phyloP scores from a whole-genome alignment of 2,113 vertebrate species.

The Gila orcuttii region DNA sequence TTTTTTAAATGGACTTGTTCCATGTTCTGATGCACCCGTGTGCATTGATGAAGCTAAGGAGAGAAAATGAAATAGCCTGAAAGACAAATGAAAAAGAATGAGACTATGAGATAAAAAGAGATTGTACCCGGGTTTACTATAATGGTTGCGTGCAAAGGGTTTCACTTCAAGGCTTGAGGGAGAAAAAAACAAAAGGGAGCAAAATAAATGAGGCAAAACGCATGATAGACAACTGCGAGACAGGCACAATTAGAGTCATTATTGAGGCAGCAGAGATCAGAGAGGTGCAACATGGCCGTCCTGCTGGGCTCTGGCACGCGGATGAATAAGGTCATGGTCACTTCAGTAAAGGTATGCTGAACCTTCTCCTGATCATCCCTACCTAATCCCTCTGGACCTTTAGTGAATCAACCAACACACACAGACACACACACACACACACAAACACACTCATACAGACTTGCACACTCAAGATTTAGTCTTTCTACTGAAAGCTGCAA shows the following conservation, averaged over 20 bases:
- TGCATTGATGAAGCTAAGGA: background rate
- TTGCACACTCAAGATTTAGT: background rate
- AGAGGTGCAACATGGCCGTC: constrained; percentile 20
- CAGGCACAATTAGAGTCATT: constrained; percentile 49
- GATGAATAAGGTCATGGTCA: constrained; percentile 21
- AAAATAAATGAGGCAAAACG: constrained; percentile 38
- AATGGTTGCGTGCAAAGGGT: constrained; percentile 44
- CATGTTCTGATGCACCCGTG: background rate
- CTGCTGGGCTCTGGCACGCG: constrained; percentile 34
- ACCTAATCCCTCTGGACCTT: background rate
- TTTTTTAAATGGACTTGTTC: background rate
- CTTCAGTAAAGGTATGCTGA: constrained; percentile 30
- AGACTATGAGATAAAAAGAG: constrained; percentile 11
- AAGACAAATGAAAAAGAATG: background rate
- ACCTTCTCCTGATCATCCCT: background rate
- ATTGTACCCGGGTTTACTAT: background rate
- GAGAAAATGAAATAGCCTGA: background rate
- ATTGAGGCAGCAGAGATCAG: constrained; percentile 42
- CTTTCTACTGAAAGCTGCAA: background rate
- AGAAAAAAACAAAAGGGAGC: constrained; percentile 1
- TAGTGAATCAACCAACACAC: background rate
- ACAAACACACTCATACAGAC: background rate
- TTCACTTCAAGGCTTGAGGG: background rate
- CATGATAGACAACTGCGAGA: constrained; percentile 43
- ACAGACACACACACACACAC: background rate